Base-by-base conservation (phyloP, 2,888 invertebrate species). In the Syrista parreyssii region DNA sequence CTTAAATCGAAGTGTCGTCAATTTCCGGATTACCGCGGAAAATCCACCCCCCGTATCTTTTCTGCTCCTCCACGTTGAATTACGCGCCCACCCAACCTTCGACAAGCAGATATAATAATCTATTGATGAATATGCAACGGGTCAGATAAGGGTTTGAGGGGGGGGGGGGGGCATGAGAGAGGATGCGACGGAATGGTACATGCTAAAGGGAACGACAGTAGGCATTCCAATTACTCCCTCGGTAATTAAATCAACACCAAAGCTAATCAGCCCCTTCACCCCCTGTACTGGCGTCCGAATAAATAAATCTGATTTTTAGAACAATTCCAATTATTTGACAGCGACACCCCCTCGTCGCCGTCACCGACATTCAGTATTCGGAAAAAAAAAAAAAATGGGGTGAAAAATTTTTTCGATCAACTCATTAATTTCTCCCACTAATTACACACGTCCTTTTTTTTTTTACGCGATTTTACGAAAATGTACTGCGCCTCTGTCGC, bases 171-270 rank as follows among this genome's bases (percentile, higher is more conserved):
- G 83, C 78, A 82, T 76, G 83, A 78, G 76, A 76, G 79, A 30
- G 12, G 69, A 69, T 31, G 69, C 69, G 69, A 6, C 31, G 31
- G 69, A 11, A 4, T 69, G 69, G 69, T 32, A 40, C 30, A 23
- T 30, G 30, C 31, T 12, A 77, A 76, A 79, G 79, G 82, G 82
- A 81, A 83, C 82, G 85, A 83, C 84, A 85, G 84, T 85, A 84
- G 87, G 88, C 88, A 89, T 90, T 87, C 89, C 89, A 91, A 90
- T 90, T 89, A 89, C 87, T 89, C 88, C 88, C 88, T 82, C 83
- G 86, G 86, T 90, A 90, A 91, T 91, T 91, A 90, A 91, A 91
- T 91, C 91, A 89, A 89, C 89, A 88, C 87, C 88, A 86, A 84
- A 86, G 88, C 89, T 90, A 89, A 90, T 90, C 89, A 90, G 89